Percentiles rank a stretch among this genome's conserved stretches.
Evolutionary conservation across 2,888 invertebrate species (phyloP).

Genomic region (Tridacna crocea): DNA sequence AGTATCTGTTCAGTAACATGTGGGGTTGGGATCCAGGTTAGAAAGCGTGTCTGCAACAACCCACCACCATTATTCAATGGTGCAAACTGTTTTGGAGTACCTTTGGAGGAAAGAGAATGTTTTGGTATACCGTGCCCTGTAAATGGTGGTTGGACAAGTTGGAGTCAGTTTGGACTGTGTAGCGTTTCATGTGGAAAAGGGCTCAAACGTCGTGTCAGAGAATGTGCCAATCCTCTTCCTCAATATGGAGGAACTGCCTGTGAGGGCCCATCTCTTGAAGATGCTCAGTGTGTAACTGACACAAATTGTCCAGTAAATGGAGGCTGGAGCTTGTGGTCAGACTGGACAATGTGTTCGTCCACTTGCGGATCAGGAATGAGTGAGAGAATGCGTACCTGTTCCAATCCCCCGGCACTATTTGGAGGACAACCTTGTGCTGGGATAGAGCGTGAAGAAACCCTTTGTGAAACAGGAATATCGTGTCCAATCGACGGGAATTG

Average conservation of each 20-base stretch:
- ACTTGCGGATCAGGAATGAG: constrained; percentile 47
- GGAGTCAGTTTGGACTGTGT: constrained; percentile 31
- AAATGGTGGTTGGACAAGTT: constrained; percentile 31
- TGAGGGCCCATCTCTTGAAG: constrained; percentile 36
- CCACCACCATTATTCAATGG: constrained; percentile 48
- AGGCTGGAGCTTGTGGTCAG: constrained; percentile 51
- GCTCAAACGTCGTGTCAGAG: constrained; percentile 11
- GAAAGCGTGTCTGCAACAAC: constrained; percentile 33
- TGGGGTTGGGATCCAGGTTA: constrained; percentile 30
- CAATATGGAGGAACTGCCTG: constrained; percentile 49
- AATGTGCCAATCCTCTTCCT: constrained; percentile 53
- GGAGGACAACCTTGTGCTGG: constrained; percentile 52
- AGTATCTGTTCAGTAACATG: constrained; percentile 37
- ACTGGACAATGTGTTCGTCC: constrained; percentile 33
- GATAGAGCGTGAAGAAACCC: constrained; percentile 15
- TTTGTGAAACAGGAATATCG: constrained; percentile 46
- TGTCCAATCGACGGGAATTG: constrained; percentile 53
- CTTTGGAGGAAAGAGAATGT: constrained; percentile 11
- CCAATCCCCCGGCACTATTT: constrained; percentile 48
- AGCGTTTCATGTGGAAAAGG: constrained; percentile 33
- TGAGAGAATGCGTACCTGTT: constrained; percentile 36
- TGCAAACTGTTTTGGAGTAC: constrained; percentile 44
- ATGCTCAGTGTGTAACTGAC: constrained; percentile 39
- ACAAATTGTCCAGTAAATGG: constrained; percentile 48
- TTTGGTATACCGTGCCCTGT: constrained; percentile 38